A percentile compares a stretch with the other conserved stretches of the same genome.
Conservation (phyloP, 2,113 vertebrate genomes). For the Jaculus jaculus region DNA sequence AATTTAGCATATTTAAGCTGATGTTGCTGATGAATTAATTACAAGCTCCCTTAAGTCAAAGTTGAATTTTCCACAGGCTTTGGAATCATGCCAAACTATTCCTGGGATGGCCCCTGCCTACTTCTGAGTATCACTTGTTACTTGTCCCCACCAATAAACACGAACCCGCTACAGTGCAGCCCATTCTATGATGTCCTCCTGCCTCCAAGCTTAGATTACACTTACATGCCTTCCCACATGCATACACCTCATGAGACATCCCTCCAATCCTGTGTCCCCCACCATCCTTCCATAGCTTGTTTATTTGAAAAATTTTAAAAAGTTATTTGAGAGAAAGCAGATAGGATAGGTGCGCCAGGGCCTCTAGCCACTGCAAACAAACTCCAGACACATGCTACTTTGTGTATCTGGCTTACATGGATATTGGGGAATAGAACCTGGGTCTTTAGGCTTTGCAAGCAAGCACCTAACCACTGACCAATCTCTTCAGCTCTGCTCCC, state of each 20-base stretch:
- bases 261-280: neutral
- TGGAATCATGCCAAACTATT: neutral
- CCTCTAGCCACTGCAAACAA: too few relatives aligned
- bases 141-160: neutral
- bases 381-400: too few relatives aligned
- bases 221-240: neutral
- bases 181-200: neutral
- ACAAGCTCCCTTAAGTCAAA: neutral
- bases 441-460: too few relatives aligned
- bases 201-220: neutral
- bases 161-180: rapidly evolving
- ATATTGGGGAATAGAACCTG: too few relatives aligned
- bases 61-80: neutral
- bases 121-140: neutral
- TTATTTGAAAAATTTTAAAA: too few relatives aligned
- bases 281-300: too few relatives aligned
- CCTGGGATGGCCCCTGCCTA: neutral
- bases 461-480: too few relatives aligned
- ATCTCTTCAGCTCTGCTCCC: neutral
- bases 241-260: neutral
- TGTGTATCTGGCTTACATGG: too few relatives aligned
- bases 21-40: neutral
- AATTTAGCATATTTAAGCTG: neutral
- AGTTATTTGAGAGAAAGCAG: too few relatives aligned
- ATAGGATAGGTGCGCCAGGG: too few relatives aligned